A percentile compares a stretch with the other conserved stretches of the same genome.
Conservation (phyloP, 2,113 vertebrate genomes). For the Apodemus sylvaticus region DNA sequence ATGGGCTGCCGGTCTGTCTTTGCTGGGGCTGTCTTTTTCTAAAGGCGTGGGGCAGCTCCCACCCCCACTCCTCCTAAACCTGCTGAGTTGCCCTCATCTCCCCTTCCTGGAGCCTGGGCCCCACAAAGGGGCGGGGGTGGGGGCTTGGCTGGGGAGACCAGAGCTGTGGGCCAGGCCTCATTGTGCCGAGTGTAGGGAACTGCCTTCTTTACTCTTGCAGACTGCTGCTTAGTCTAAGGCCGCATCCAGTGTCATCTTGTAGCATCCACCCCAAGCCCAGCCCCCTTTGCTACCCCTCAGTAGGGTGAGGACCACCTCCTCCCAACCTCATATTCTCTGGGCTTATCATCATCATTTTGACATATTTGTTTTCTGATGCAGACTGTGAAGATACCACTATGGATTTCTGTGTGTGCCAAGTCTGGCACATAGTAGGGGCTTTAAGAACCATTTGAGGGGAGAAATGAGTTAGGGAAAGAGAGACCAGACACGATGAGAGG, state of each 20-base stretch:
- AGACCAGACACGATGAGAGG: background rate
- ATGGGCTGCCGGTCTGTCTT: background rate
- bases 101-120: conserved; percentile 15
- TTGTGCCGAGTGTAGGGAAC: background rate
- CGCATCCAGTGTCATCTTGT: background rate
- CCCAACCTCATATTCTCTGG: too few species aligned
- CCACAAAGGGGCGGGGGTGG: background rate
- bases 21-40: background rate
- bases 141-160: background rate
- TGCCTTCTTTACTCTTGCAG: background rate
- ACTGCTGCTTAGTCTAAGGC: background rate
- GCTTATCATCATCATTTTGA: background rate
- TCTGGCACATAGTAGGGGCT: background rate
- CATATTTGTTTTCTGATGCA: background rate
- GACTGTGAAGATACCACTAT: background rate
- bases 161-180: background rate
- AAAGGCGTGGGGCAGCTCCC: background rate
- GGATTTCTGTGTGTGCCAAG: background rate
- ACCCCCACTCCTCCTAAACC: background rate
- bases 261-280: background rate
- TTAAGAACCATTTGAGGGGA: conserved; percentile 1
- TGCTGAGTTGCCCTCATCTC: background rate
- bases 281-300: background rate
- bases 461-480: background rate
- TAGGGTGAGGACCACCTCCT: background rate